Evolutionary conservation across 2,113 vertebrate genomes (phyloP).

Genomic region (Forbesichthys papilliferus): DNA sequence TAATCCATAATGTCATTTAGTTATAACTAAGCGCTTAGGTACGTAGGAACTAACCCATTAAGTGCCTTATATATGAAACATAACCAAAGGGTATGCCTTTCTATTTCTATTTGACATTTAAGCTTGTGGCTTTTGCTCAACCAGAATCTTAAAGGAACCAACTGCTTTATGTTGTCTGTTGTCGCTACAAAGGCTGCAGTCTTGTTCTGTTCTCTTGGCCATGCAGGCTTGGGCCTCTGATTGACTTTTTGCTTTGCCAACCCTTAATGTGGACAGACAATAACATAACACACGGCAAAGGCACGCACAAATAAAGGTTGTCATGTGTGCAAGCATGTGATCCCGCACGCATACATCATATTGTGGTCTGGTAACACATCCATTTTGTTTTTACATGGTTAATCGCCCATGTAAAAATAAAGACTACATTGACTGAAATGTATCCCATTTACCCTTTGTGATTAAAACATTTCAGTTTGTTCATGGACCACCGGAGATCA

Average conservation of each 20-base stretch:
- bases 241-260: slow-evolving; percentile 29
- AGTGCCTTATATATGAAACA: too few species aligned
- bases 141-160: too few species aligned
- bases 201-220: slow-evolving; percentile 21
- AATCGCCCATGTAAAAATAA: slow-evolving; percentile 73
- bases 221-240: slow-evolving; percentile 33
- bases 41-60: too few species aligned
- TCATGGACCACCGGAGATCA: slow-evolving; percentile 64
- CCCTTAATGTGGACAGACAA: background rate
- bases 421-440: slow-evolving; percentile 71
- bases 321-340: slow-evolving; percentile 7
- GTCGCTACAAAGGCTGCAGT: slow-evolving; percentile 9
- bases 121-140: too few species aligned
- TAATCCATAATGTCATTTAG: too few species aligned
- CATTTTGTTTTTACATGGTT: slow-evolving; percentile 67
- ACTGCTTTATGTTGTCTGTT: background rate
- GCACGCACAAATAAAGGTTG: slow-evolving; percentile 5
- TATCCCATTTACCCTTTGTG: slow-evolving; percentile 68
- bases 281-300: background rate
- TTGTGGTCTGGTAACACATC: slow-evolving; percentile 62
- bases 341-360: slow-evolving; percentile 16
- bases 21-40: too few species aligned
- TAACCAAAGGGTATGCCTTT: too few species aligned
- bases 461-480: slow-evolving; percentile 68
- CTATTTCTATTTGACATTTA: too few species aligned